These are phyloP conservation scores for Solea senegalensis DNA, from an alignment of 2,113 vertebrate genomes.

Conservation along the genomic window DNA sequence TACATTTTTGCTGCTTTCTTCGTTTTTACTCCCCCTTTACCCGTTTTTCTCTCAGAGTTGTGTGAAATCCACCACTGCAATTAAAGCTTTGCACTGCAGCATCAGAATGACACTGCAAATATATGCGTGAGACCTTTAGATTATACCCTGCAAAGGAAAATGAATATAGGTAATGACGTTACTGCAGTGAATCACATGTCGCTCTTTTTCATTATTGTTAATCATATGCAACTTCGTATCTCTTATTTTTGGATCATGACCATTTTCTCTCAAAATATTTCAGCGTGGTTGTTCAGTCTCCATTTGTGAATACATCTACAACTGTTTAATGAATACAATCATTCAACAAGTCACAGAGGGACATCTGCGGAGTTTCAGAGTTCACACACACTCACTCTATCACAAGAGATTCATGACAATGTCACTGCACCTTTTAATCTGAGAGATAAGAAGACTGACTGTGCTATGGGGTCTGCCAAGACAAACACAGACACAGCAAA, in stretches of 20 bases:
- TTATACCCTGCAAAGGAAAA: slow-evolving; percentile 22
- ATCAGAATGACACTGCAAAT: slow-evolving; percentile 40
- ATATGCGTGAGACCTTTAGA: slow-evolving; percentile 23
- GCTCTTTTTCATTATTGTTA: not conserved
- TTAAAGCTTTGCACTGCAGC: slow-evolving; percentile 32
- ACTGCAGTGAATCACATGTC: slow-evolving; percentile 14
- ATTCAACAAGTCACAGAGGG: slow-evolving; percentile 5
- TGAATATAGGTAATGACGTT: slow-evolving; percentile 33
- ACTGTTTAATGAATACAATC: slow-evolving; percentile 7
- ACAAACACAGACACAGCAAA: slow-evolving; percentile 1
- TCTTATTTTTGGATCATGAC: not conserved
- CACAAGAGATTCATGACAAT: slow-evolving; percentile 28
- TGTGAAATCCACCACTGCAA: slow-evolving; percentile 20
- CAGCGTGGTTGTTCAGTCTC: not conserved
- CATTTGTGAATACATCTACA: not conserved
- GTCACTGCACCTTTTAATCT: slow-evolving; percentile 39
- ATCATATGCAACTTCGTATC: not conserved
- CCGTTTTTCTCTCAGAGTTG: slow-evolving; percentile 18
- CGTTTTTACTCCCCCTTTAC: not conserved
- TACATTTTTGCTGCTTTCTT: not conserved
- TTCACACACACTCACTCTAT: slow-evolving; percentile 5
- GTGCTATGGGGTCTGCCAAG: slow-evolving; percentile 22
- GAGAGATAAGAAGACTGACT: slow-evolving; percentile 34
- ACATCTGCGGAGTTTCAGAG: slow-evolving; percentile 43
- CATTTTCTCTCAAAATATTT: not conserved